phyloP scores from a whole-genome alignment of 2,113 vertebrate genomes.

The Oryzias celebensis region DNA sequence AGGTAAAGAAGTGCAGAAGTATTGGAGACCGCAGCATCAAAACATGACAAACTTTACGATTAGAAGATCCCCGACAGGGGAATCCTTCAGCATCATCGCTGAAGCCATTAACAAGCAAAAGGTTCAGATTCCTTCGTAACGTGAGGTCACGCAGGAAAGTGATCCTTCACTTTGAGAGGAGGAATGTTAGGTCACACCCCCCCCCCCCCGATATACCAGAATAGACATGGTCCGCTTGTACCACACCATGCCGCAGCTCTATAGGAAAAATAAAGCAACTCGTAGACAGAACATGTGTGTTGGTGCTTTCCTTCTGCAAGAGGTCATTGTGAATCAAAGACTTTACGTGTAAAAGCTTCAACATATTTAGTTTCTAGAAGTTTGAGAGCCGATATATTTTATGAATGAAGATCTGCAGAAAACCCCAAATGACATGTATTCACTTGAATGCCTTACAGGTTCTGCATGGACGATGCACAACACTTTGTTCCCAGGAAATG shows the following conservation, averaged over 20 bases:
- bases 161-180: conserved; percentile 20
- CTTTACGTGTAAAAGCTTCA: too few relatives aligned
- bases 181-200: conserved; percentile 53
- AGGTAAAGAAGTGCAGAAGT: too few relatives aligned
- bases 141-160: background rate
- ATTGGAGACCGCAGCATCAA: background rate
- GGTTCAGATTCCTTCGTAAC: background rate
- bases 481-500: too few relatives aligned
- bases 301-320: too few relatives aligned
- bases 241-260: background rate
- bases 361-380: too few relatives aligned
- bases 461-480: background rate
- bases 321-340: too few relatives aligned
- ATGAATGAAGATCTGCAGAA: too few relatives aligned
- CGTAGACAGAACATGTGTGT: background rate
- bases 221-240: conserved; percentile 34
- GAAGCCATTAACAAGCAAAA: conserved; percentile 4
- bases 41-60: background rate
- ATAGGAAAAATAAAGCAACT: background rate
- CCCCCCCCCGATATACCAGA: conserved; percentile 32
- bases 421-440: conserved; percentile 4
- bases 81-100: background rate
- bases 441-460: background rate
- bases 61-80: background rate
- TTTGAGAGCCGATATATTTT: too few relatives aligned